Evolutionary conservation across 2,797 vertebrate species (phyloP), one percentile per base, ranked within the genome.

Genomic region (Lacerta bilineata): DNA sequence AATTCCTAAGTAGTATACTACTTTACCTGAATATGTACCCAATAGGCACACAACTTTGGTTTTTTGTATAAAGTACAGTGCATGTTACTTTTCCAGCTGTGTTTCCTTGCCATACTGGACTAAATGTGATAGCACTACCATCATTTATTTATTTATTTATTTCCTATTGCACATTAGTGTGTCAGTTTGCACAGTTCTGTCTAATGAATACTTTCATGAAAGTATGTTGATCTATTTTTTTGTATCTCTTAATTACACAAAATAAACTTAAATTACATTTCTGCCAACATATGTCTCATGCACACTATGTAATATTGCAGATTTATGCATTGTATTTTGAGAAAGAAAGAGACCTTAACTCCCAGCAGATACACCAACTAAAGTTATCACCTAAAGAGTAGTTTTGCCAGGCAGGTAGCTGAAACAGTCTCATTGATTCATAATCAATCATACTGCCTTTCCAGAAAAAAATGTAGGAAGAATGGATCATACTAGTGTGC

Each of bases 221-320:
- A 80, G 17, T 27, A 84, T 41, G 18, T 69, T 79, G 64, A 39
- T 55, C n/a, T 27, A 69, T 33, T 7, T 79, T 88, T 88, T 39
- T 78, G 68, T 15, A 68, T 20, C 13, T 29, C 20, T 33, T 74
- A 71, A 18, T n/a, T 80, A 80, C 36, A 74, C 66, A 39, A 69
- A 86, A 86, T 85, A 43, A 85, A n/a, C 7, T 69, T 85, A 43
- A 77, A n/a, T 8, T 69, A 13, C 18, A 23, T 55, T 69, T 76
- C 66, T 68, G 50, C 29, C 68, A 9, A 29, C 80, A 83, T 46
- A 36, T 36, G 61, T 59, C 29, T 79, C 55, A 61, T 80, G 55
- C n/a, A 36, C 36, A 15, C 9, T 29, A 20, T 68, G 36, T 55
- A 33, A 66, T 50, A 66, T 55, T 66, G 25, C n/a, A 76, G 66